phyloP scores from a whole-genome alignment of 2,797 vertebrate species.

The Ctenopoma kingsleyae region DNA sequence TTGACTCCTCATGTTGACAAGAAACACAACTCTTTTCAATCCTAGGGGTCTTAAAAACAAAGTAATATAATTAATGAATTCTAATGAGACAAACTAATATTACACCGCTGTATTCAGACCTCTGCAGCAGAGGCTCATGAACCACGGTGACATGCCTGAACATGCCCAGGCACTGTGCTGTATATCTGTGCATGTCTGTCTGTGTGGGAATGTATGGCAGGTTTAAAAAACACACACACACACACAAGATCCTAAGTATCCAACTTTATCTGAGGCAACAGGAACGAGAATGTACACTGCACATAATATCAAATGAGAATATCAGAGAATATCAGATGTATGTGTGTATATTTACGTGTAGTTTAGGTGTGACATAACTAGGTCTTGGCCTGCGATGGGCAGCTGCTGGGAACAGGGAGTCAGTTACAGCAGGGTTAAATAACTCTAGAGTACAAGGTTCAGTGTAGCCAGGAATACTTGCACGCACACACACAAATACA shows the following conservation, averaged over 20 bases:
- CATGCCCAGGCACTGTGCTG: slow-evolving; percentile 59
- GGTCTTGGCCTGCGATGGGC: slow-evolving; percentile 51
- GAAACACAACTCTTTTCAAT: not conserved
- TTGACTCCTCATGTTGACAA: slow-evolving; percentile 6
- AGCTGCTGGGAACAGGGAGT: slow-evolving; percentile 63
- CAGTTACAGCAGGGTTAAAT: slow-evolving; percentile 75
- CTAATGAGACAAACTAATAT: slow-evolving; percentile 38
- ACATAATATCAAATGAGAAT: slow-evolving; percentile 40
- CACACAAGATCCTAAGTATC: slow-evolving; percentile 19
- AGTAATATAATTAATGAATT: slow-evolving; percentile 29
- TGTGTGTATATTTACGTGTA: slow-evolving; percentile 21
- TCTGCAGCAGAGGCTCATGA: slow-evolving; percentile 30
- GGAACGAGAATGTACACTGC: slow-evolving; percentile 6
- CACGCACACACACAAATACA: slow-evolving; percentile 26
- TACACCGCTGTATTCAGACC: slow-evolving; percentile 27
- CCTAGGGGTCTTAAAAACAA: slow-evolving; percentile 6
- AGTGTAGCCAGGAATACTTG: slow-evolving; percentile 63
- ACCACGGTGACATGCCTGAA: slow-evolving; percentile 53
- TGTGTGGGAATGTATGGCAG: slow-evolving; percentile 47
- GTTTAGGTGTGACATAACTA: slow-evolving; percentile 68
- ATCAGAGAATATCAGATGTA: slow-evolving; percentile 1
- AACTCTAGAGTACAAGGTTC: slow-evolving; percentile 76
- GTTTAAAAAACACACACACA: slow-evolving; percentile 50
- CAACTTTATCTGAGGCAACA: slow-evolving; percentile 13
- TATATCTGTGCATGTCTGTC: slow-evolving; percentile 59